Evolutionary conservation across 2,888 invertebrate species (phyloP), one percentile per base, ranked within the genome.

Genomic region (Pherbina coryleti): DNA sequence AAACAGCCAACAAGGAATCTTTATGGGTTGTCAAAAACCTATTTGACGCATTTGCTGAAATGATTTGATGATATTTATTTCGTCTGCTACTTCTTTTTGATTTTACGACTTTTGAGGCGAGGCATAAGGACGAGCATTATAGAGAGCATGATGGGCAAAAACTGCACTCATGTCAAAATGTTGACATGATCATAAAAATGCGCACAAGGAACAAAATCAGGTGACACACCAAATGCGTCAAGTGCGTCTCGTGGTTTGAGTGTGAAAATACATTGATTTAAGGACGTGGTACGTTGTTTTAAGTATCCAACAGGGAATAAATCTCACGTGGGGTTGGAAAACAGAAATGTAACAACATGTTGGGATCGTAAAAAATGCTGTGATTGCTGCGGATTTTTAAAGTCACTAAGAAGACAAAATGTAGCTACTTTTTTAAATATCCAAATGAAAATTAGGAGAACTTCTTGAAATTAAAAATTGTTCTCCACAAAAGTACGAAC

Each of bases 41-140:
- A 85, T 87, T 87, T 87, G 87, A 85, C 85, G 86, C 83, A 84
- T 86, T 87, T 86, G 84, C 86, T 85, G 87, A 87, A 79, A 79
- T 75, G 79, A 80, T 81, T 83, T 44, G 44, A 44, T 44, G 44
- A 44, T 82, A 82, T 83, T 87, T 83, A 28, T 69, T 69, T 69
- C 22, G 44, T 69, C 69, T 49, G 69, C 69, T 83, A 84, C 83
- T 84, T 84, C 86, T 85, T 86, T 86, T 84, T 86, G 87, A 87
- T 86, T 85, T 85, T 85, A 86, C 82, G 81, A 82, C 82, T n/a
- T n/a, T 11, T n/a, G 34, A 17, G 14, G 44, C 80, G 64, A 37
- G 62, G 49, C n/a, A 5, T 31, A 37, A 19, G n/a, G 37, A 19
- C 31, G 25, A 53, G 28, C 25, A 53, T n/a, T 11, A 73, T 8